Evolutionary conservation across 2,888 invertebrate species (phyloP).

Genomic region (Drosophila sordidula): DNA sequence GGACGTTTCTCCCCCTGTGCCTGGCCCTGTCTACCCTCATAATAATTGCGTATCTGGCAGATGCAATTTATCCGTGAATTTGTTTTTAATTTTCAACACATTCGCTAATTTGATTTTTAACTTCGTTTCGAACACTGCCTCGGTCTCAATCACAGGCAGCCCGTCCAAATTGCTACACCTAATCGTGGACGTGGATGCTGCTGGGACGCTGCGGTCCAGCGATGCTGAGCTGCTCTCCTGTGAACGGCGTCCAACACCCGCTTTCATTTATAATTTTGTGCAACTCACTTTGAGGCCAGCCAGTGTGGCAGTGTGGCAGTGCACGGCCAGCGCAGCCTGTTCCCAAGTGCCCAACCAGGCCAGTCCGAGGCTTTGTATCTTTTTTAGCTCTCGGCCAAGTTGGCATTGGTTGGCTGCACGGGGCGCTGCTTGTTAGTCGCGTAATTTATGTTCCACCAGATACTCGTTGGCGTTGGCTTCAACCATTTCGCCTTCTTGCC

Average conservation of each 20-base stretch:
- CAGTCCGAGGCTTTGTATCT: conserved; percentile 54
- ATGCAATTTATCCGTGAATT: conserved; percentile 85
- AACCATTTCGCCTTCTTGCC: conserved; percentile 45
- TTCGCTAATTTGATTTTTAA: conserved; percentile 85
- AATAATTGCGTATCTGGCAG: conserved; percentile 84
- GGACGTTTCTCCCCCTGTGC: conserved; percentile 23
- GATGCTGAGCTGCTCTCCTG: conserved; percentile 41
- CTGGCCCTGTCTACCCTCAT: conserved; percentile 63
- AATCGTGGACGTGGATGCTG: conserved; percentile 67
- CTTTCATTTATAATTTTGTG: conserved; percentile 81
- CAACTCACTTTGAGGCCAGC: conserved; percentile 71
- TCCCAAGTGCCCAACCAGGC: conserved; percentile 59
- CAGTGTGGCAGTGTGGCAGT: not conserved
- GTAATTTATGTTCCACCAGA: conserved; percentile 84
- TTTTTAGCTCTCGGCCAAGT: conserved; percentile 70
- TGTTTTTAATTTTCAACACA: conserved; percentile 86
- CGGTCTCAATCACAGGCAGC: conserved; percentile 79
- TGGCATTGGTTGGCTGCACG: conserved; percentile 59
- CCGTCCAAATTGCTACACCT: conserved; percentile 79
- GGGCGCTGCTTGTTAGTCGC: conserved; percentile 83
- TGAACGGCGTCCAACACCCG: conserved; percentile 71
- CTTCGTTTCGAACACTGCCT: conserved; percentile 81
- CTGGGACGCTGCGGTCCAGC: conserved; percentile 20
- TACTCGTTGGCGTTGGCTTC: conserved; percentile 81
- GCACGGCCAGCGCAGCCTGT: conserved; percentile 31